phyloP scores from a whole-genome alignment of 2,797 vertebrate species.

The Mormyrus proboscirostris region DNA sequence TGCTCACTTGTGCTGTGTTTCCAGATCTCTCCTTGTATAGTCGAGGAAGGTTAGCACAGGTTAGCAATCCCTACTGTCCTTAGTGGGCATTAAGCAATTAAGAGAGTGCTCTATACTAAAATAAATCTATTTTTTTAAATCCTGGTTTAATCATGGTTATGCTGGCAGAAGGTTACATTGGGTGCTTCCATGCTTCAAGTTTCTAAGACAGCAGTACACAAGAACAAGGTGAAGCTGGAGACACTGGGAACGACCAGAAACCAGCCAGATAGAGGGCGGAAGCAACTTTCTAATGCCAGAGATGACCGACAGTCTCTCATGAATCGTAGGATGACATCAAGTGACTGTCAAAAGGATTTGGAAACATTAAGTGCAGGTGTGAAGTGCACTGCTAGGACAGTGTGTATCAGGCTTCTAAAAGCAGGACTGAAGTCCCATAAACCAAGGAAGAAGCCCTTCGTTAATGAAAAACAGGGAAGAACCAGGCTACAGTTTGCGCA shows the following conservation, averaged over 20 bases:
- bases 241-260: not conserved
- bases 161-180: not conserved
- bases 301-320: not conserved
- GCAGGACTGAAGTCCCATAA: not conserved
- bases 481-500: not conserved
- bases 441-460: not conserved
- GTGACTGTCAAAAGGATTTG: not conserved
- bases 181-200: not conserved
- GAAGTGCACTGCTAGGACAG: not conserved
- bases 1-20: not conserved
- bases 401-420: not conserved
- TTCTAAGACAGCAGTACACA: not conserved
- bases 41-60: not conserved
- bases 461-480: not conserved
- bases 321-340: not conserved
- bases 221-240: not conserved
- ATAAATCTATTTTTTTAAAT: not conserved
- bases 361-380: not conserved
- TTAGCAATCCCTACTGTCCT: not conserved
- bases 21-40: not conserved
- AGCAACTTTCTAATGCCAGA: not conserved
- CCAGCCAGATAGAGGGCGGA: not conserved
- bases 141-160: not conserved
- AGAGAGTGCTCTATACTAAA: not conserved
- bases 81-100: not conserved